Conservation (phyloP, 2,797 vertebrate genomes). For the Myripristis jacobus region DNA sequence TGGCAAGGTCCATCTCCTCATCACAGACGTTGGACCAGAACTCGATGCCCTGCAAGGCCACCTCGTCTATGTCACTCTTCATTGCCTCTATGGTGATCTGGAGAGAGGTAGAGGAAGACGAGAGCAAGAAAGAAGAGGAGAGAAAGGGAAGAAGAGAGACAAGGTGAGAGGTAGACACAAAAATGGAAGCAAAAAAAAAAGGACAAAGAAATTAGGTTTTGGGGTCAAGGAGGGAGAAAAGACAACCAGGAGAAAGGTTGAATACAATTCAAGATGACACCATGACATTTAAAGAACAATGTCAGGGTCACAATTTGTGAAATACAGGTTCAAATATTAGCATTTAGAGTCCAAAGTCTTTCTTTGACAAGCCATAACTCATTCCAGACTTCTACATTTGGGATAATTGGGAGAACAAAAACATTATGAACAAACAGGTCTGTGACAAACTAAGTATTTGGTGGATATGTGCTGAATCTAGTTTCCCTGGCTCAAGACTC, state of each 20-base stretch:
- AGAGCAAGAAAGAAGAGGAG: background rate
- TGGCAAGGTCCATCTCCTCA: slow-evolving; percentile 98
- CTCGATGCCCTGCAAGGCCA: slow-evolving; percentile 97
- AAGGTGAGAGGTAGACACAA: background rate
- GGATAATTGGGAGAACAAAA: background rate
- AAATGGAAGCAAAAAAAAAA: background rate
- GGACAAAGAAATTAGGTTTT: background rate
- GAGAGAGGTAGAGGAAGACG: background rate
- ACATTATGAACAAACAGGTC: too few species aligned
- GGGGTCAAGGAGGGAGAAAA: too few species aligned
- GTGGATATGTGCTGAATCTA: too few species aligned
- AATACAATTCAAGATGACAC: background rate
- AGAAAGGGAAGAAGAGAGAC: background rate
- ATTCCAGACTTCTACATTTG: background rate
- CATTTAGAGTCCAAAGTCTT: background rate
- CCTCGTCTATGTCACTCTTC: slow-evolving; percentile 98
- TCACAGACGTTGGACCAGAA: slow-evolving; percentile 99
- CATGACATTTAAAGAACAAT: background rate
- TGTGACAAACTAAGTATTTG: too few species aligned
- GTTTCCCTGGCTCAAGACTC: too few species aligned
- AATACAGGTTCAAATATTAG: background rate
- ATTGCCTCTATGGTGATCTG: slow-evolving; percentile 99
- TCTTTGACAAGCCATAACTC: background rate
- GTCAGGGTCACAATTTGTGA: background rate
- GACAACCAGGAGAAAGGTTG: too few species aligned